Conservation (phyloP, 2,113 vertebrate species). For the Climacteris rufus region DNA sequence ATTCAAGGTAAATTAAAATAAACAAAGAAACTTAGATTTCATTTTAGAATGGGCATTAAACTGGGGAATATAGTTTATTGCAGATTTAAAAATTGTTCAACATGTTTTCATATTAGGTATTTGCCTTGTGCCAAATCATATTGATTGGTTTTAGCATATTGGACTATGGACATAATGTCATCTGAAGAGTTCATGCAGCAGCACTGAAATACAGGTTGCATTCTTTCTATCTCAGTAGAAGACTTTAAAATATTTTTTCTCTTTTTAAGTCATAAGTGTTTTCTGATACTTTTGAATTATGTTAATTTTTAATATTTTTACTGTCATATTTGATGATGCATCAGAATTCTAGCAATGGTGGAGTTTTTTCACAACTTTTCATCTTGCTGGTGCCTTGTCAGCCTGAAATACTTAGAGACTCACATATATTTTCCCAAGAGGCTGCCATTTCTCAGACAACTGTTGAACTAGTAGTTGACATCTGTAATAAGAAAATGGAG, state of each 20-base stretch:
- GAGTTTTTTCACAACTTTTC: not conserved
- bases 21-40: not conserved
- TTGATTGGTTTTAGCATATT: not conserved
- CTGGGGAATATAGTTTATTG: not conserved
- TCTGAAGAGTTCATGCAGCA: not conserved
- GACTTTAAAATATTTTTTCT: not conserved
- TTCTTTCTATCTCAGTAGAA: not conserved
- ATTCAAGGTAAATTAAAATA: not conserved
- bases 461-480: not conserved
- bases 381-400: not conserved
- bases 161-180: not conserved
- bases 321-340: not conserved
- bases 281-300: not conserved
- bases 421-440: not conserved
- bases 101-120: not conserved
- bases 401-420: not conserved
- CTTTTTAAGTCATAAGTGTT: not conserved
- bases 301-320: not conserved
- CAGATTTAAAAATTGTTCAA: not conserved
- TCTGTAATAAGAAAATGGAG: not conserved
- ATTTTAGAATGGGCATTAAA: not conserved
- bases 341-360: not conserved
- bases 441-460: not conserved
- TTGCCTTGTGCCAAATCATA: not conserved
- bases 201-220: not conserved